phyloP scores from a whole-genome alignment of 1,140 invertebrate species.

The Drosophila arawakana region DNA sequence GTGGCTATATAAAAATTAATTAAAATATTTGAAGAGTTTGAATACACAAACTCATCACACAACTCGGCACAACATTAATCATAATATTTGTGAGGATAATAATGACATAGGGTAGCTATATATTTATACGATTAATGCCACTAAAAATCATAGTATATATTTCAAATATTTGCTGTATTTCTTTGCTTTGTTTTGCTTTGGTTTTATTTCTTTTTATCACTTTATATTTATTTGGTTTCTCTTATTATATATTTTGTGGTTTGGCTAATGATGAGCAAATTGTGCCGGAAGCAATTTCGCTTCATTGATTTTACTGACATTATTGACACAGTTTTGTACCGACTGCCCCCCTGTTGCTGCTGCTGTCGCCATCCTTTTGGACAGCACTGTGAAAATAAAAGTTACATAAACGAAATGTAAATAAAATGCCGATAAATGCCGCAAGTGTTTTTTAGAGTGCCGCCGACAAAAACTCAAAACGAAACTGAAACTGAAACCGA shows the following conservation, averaged over 20 bases:
- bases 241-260: constrained; percentile 39
- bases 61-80: constrained; percentile 37
- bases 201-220: constrained; percentile 20
- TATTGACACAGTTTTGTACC: constrained; percentile 74
- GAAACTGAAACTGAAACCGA: constrained; percentile 45
- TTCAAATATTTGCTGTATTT: constrained; percentile 37
- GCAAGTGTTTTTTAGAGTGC: constrained; percentile 26
- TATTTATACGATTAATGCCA: constrained; percentile 33
- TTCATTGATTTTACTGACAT: constrained; percentile 63
- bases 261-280: constrained; percentile 79
- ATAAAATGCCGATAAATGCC: constrained; percentile 46
- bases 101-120: constrained; percentile 13
- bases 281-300: constrained; percentile 70
- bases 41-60: background rate
- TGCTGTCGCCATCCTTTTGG: background rate
- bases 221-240: constrained; percentile 33
- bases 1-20: constrained; percentile 25
- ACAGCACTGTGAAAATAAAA: constrained; percentile 16
- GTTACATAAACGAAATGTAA: constrained; percentile 69
- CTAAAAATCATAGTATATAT: constrained; percentile 13
- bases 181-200: constrained; percentile 17
- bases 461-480: constrained; percentile 16
- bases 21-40: constrained; percentile 26
- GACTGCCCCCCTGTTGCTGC: background rate
- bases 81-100: constrained; percentile 16